Evolutionary conservation across 2,113 vertebrate genomes (phyloP), one percentile per base, ranked within the genome.

Genomic region (Formicarius rufipectus): DNA sequence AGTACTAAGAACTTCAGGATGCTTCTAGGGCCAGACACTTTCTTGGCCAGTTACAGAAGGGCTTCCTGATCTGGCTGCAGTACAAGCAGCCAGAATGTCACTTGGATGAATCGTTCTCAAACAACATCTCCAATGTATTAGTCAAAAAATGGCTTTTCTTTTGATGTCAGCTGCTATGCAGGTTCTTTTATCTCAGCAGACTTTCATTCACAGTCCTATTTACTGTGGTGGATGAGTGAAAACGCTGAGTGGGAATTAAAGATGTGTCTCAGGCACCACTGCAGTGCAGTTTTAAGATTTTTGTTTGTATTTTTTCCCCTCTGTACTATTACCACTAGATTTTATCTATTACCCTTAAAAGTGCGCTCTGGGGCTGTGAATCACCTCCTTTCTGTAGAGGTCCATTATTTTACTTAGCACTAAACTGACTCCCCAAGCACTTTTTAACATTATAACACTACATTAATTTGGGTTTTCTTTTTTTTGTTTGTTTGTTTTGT

Each of bases 41-140:
- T 89, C 59, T 76, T 96, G 93, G 93, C 71, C 66, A 58, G 22
- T 62, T 83, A 50, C 75, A 91, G 74, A 55, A 90, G 88, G 35
- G 3, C 10, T 95, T 91, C 55, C 84, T 95, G 91, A 93, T 91
- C 91, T 96, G 84, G 94, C 91, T 78, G 68, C 0, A 0, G 75
- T 71, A 93, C 73, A 85, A 69, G 66, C 0, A 0, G 75, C 67
- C 84, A 88, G 77, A 86, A 92, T 91, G 94, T 89, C 93, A 88
- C 73, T 93, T 80, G 92, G 35, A 89, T 93, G 45, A 91, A 81
- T 87, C 87, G 87, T 52, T 93, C 69, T 75, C 56, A 85, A 90
- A 94, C 60, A 96, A 84, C 0, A 0, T 79, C 62, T 84, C 92
- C 53, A 93, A 72, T 88, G 79, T 90, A 35, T 72, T 86, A 84